A percentile compares a stretch with the other conserved stretches of the same genome.
Conservation (phyloP, 1,140 invertebrate genomes). For the Nephila pilipes region DNA sequence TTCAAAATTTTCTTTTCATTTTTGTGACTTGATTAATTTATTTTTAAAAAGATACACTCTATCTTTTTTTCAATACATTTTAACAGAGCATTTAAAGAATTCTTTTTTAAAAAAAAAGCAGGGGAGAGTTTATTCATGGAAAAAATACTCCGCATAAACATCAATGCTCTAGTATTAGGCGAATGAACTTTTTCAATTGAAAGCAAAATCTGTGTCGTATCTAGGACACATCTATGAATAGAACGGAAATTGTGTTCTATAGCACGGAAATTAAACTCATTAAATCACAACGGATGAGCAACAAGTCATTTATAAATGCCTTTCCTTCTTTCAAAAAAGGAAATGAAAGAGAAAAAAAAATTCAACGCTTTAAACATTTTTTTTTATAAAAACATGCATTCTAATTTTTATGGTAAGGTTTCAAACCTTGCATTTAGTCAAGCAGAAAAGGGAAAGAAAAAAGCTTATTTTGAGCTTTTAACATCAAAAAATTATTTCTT, state of each 20-base stretch:
- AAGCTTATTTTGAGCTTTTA: neutral
- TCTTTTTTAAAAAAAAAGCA: neutral
- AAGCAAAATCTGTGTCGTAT: neutral
- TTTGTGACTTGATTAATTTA: neutral
- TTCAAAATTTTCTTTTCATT: neutral
- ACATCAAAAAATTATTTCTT: neutral
- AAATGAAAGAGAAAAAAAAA: constrained; percentile 11
- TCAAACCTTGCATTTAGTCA: neutral
- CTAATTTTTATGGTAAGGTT: neutral
- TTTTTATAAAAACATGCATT: neutral
- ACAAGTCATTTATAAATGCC: constrained; percentile 47
- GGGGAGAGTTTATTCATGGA: neutral
- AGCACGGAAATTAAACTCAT: constrained; percentile 44
- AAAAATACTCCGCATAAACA: neutral
- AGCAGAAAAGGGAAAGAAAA: neutral
- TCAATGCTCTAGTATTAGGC: neutral
- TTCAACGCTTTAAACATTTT: neutral
- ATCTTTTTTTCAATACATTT: too few species aligned
- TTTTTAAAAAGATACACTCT: neutral
- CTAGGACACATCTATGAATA: constrained; percentile 29
- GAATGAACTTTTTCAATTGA: neutral
- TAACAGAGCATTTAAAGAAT: too few species aligned
- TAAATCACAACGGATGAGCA: constrained; percentile 35
- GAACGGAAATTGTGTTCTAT: constrained; percentile 37
- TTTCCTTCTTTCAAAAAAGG: neutral